These are phyloP conservation scores for Pipa parva DNA, from an alignment of 2,113 vertebrate species.

Conservation along the genomic window DNA sequence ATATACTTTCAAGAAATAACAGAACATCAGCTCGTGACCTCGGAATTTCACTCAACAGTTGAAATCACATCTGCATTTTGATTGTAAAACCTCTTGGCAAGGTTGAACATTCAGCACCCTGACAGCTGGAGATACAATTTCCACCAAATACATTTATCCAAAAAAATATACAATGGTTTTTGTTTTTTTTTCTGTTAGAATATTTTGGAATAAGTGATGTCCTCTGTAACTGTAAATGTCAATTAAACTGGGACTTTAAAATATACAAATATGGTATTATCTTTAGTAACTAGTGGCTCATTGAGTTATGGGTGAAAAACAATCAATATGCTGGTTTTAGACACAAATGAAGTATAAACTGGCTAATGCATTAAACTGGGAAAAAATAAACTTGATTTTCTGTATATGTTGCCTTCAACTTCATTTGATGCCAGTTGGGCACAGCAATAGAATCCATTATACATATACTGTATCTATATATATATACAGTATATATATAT, in stretches of 20 bases:
- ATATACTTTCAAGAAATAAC: conserved; percentile 41
- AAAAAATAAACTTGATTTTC: no score
- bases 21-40: conserved; percentile 59
- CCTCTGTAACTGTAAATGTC: neutral
- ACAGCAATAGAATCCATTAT: no score
- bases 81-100: conserved; percentile 58
- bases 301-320: neutral
- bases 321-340: conserved; percentile 52
- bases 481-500: no score
- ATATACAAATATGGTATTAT: no score
- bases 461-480: no score
- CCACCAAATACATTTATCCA: conserved; percentile 45
- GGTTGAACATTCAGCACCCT: conserved; percentile 43
- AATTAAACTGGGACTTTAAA: conserved; percentile 1
- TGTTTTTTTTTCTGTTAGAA: neutral
- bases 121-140: conserved; percentile 57
- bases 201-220: neutral
- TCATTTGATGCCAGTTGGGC: no score
- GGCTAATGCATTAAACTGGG: neutral
- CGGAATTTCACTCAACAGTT: conserved; percentile 51
- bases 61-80: conserved; percentile 59
- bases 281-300: neutral
- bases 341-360: conserved; percentile 54
- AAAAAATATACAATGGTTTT: conserved; percentile 30
- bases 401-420: no score